Evolutionary conservation across 1,140 invertebrate genomes (phyloP), one percentile per base, ranked within the genome.

Genomic region (Zaprionus vittiger): DNA sequence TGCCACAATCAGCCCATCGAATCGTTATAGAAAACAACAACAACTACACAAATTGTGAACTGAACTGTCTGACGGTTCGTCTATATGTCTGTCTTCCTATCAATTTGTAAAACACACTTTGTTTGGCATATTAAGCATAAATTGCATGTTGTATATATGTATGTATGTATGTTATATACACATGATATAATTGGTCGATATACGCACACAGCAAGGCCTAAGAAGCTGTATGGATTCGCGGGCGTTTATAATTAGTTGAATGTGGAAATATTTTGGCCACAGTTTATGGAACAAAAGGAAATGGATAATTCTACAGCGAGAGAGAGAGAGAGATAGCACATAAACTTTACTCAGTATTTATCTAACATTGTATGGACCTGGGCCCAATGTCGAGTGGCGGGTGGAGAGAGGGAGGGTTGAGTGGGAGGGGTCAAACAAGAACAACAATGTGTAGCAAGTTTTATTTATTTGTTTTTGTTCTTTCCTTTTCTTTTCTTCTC

Each of bases 391-490:
- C 47, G 20, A 24, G 20, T 17, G 37, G 4, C 11, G 20, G 9
- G 47, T 12, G 20, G 1, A 17, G 41, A 17, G n/a, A 34, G 41
- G 41, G 4, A 1, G 20, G 5, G 26, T 37, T 14, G 34, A 37
- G 41, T 7, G 5, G 5, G 14, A n/a, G 41, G 5, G 3, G 15
- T 49, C 3, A 38, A 69, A 37, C 44, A 55, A 31, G 47, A 61
- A 41, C 55, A 60, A 55, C 81, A 87, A 87, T 77, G 80, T 86
- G 38, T 72, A 71, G 62, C 55, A 12, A 61, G 22, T 57, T 84
- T 67, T 80, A 84, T 83, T 85, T 85, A 81, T 85, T 85, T 85
- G 57, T 75, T 84, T 83, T 77, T 83, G 69, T 61, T 41, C 15
- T 44, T 62, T 60, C 55, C 55, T 34, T 83, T 65, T 81, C 62